Conservation (phyloP, 2,797 vertebrate species). For the Enteromius paludinosus region DNA sequence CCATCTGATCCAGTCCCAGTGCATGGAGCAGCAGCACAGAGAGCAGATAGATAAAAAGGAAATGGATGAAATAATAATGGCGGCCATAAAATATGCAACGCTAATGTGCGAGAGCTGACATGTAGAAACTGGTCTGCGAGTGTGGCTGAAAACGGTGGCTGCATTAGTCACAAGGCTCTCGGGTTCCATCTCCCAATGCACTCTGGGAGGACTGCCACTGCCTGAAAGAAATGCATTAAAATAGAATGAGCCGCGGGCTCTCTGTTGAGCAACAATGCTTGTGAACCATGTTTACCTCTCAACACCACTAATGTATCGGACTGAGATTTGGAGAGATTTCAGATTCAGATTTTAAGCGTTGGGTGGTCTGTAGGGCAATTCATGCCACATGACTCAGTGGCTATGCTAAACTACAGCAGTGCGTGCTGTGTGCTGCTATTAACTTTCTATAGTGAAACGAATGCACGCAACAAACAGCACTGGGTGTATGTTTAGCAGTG, state of each 20-base stretch:
- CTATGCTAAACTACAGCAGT: slow-evolving; percentile 12
- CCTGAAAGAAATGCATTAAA: slow-evolving; percentile 52
- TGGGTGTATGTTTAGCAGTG: slow-evolving; percentile 4
- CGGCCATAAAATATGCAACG: slow-evolving; percentile 72
- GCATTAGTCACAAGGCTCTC: slow-evolving; percentile 69
- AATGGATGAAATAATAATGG: slow-evolving; percentile 61
- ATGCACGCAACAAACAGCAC: slow-evolving; percentile 1
- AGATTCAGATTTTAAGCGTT: slow-evolving; percentile 3
- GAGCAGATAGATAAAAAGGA: slow-evolving; percentile 51
- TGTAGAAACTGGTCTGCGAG: slow-evolving; percentile 61
- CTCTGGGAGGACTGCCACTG: slow-evolving; percentile 45
- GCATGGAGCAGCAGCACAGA: slow-evolving; percentile 21
- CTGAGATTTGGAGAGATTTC: slow-evolving; percentile 39
- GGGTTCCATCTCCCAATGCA: slow-evolving; percentile 56
- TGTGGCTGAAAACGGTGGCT: slow-evolving; percentile 56
- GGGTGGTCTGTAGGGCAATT: slow-evolving; percentile 17
- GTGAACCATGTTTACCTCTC: slow-evolving; percentile 30
- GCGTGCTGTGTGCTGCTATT: neutral
- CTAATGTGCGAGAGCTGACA: slow-evolving; percentile 68
- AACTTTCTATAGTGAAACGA: neutral
- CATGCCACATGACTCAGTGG: slow-evolving; percentile 5
- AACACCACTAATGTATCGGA: slow-evolving; percentile 30
- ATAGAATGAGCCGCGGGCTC: slow-evolving; percentile 49
- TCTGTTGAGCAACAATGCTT: slow-evolving; percentile 42
- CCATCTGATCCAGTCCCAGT: slow-evolving; percentile 35